Evolutionary conservation across 2,888 invertebrate species (phyloP).

Genomic region (Campaea margaritaria): DNA sequence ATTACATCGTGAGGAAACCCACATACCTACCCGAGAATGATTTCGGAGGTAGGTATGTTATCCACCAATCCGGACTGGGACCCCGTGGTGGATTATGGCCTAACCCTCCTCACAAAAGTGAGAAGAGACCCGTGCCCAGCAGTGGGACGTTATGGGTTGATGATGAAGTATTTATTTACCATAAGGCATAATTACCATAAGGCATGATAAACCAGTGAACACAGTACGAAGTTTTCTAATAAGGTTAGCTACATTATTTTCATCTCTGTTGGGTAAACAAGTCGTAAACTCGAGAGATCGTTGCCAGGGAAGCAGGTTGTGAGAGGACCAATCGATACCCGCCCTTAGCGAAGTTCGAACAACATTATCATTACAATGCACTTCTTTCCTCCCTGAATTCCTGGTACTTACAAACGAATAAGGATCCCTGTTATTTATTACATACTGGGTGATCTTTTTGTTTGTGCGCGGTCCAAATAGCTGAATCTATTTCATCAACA

Average conservation of each 20-base stretch:
- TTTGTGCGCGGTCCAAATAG: neutral
- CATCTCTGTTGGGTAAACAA: constrained; percentile 17
- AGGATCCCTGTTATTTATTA: constrained; percentile 11
- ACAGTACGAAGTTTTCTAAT: neutral
- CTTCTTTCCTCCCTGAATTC: constrained; percentile 23
- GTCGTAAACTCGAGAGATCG: constrained; percentile 10
- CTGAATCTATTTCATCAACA: neutral
- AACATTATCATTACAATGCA: constrained; percentile 32
- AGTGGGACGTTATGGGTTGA: too few relatives aligned
- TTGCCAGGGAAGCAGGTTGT: constrained; percentile 23
- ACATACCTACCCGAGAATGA: too few relatives aligned
- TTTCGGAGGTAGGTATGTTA: too few relatives aligned
- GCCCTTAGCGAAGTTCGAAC: constrained; percentile 18
- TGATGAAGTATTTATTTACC: too few relatives aligned
- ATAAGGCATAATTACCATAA: too few relatives aligned
- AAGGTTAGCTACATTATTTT: neutral
- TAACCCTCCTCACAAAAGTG: too few relatives aligned
- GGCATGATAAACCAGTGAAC: too few relatives aligned
- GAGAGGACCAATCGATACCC: constrained; percentile 29
- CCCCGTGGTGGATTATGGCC: too few relatives aligned
- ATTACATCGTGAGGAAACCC: too few relatives aligned
- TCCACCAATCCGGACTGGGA: too few relatives aligned
- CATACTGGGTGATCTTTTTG: neutral
- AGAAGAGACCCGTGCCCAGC: too few relatives aligned
- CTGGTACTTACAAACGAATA: constrained; percentile 33